A percentile compares a stretch with the other conserved stretches of the same genome.
These are phyloP conservation scores for Drosophila ustulata DNA, from an alignment of 2,888 invertebrate genomes.

Conservation along the genomic window DNA sequence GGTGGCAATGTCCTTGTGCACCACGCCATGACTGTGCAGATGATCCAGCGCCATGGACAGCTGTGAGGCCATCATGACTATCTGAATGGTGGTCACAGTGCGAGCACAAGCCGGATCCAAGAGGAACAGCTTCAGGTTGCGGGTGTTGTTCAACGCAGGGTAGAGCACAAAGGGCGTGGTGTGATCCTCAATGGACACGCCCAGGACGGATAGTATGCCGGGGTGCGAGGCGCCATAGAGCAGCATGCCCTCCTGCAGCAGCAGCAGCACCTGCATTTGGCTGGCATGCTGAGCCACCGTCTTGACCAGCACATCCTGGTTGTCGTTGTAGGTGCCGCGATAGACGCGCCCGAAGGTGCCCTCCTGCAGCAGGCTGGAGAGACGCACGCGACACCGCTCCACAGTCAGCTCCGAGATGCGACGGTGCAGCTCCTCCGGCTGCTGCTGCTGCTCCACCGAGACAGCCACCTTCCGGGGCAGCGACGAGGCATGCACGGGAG, in stretches of 20 bases:
- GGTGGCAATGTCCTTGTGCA: constrained; percentile 95
- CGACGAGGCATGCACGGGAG: constrained; percentile 81
- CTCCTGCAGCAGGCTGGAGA: constrained; percentile 92
- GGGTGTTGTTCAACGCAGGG: constrained; percentile 86
- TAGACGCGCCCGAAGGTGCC: constrained; percentile 96
- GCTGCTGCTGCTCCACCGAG: constrained; percentile 76
- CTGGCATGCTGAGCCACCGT: constrained; percentile 96
- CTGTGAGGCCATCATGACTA: constrained; percentile 94
- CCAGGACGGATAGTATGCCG: constrained; percentile 92
- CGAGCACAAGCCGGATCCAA: constrained; percentile 83
- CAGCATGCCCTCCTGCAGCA: constrained; percentile 90
- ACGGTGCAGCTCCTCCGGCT: constrained; percentile 84
- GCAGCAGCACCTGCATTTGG: constrained; percentile 94
- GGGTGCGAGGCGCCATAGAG: constrained; percentile 88
- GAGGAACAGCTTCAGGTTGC: constrained; percentile 85
- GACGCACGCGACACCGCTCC: constrained; percentile 90
- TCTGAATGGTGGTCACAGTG: constrained; percentile 89
- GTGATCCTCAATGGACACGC: constrained; percentile 95
- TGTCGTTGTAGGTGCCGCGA: constrained; percentile 91
- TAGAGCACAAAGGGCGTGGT: constrained; percentile 95
- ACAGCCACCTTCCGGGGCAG: constrained; percentile 82
- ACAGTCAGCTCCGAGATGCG: constrained; percentile 85
- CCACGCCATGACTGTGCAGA: constrained; percentile 93
- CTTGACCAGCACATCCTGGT: constrained; percentile 92
- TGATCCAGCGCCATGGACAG: constrained; percentile 94